These are phyloP conservation scores for Hypomesus transpacificus DNA, from an alignment of 2,113 vertebrate genomes.

Conservation along the genomic window DNA sequence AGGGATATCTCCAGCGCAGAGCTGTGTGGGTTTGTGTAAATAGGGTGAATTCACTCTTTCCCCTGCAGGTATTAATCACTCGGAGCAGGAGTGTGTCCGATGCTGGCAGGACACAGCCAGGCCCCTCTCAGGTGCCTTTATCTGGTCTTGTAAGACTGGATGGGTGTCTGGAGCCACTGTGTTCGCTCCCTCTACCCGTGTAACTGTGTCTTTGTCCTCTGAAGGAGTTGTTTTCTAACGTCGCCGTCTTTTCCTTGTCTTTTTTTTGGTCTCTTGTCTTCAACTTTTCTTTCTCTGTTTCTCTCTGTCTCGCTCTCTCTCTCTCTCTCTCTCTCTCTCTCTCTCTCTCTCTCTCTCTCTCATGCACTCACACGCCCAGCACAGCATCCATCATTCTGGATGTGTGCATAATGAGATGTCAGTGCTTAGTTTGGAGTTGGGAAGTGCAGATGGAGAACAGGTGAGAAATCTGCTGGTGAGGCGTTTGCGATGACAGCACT, in stretches of 20 bases:
- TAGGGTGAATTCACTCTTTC: conserved; percentile 26
- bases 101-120: conserved; percentile 11
- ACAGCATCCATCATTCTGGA: conserved; percentile 3
- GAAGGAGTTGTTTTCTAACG: conserved; percentile 15
- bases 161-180: conserved; percentile 9
- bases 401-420: conserved; percentile 13
- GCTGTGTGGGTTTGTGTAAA: conserved; percentile 14
- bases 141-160: conserved; percentile 11
- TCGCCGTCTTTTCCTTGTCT: conserved; percentile 14
- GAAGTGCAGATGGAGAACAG: conserved; percentile 21
- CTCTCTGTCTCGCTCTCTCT: background rate
- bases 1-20: background rate
- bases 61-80: conserved; percentile 37
- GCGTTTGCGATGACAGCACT: conserved; percentile 11
- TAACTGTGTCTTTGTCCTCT: conserved; percentile 13
- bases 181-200: background rate
- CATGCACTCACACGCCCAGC: background rate
- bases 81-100: conserved; percentile 14
- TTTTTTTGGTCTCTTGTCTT: background rate
- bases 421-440: conserved; percentile 23
- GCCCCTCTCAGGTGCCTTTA: conserved; percentile 24
- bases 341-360: background rate
- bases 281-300: background rate
- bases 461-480: background rate
- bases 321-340: background rate